Conservation (phyloP, 2,113 vertebrate genomes). For the Psettodes erumei region DNA sequence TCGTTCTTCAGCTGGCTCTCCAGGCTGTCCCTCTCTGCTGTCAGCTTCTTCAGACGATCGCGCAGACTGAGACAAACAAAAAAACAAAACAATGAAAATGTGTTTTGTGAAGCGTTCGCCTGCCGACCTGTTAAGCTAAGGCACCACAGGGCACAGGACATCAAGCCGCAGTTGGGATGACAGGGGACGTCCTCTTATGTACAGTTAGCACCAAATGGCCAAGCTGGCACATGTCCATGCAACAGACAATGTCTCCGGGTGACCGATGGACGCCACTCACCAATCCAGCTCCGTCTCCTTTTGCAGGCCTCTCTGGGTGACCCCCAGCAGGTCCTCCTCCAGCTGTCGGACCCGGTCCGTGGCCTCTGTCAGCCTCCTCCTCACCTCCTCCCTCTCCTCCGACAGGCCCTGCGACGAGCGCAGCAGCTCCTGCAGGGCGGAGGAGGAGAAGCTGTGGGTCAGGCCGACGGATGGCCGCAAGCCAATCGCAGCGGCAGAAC, state of each 20-base stretch:
- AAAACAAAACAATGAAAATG: not conserved
- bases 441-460: conserved; percentile 32
- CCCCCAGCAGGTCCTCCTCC: conserved; percentile 92
- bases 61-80: conserved; percentile 86
- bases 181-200: not conserved
- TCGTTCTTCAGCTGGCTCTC: conserved; percentile 95
- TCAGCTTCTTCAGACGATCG: conserved; percentile 91
- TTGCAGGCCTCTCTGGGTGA: conserved; percentile 92
- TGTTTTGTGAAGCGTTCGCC: not conserved
- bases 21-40: conserved; percentile 88
- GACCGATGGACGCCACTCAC: conserved; percentile 77
- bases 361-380: conserved; percentile 87
- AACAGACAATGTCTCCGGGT: not conserved
- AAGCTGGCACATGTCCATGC: not conserved
- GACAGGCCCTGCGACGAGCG: conserved; percentile 86
- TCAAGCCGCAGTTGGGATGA: not conserved
- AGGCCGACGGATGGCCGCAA: conserved; percentile 3
- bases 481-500: conserved; percentile 22
- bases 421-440: conserved; percentile 80
- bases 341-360: conserved; percentile 89
- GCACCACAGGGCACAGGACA: not conserved
- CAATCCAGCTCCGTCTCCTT: conserved; percentile 96
- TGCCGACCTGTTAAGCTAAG: not conserved
- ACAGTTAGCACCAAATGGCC: not conserved
- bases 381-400: conserved; percentile 87